These are phyloP conservation scores for Drosophila kohkoa DNA, from an alignment of 1,140 invertebrate species.

Conservation along the genomic window DNA sequence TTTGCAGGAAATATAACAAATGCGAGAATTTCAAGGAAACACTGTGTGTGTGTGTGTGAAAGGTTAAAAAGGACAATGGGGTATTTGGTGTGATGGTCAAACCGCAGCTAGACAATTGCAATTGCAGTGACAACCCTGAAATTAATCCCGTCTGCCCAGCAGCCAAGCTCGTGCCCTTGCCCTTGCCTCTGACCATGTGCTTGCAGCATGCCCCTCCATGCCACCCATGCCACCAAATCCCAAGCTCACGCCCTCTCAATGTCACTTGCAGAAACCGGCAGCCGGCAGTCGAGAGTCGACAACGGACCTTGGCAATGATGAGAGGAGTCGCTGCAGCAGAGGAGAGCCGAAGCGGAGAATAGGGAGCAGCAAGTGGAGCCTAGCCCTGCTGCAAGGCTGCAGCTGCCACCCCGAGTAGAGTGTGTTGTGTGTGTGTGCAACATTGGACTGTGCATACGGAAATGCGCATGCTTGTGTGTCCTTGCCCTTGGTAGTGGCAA, in stretches of 20 bases:
- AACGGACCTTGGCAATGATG: conserved; percentile 66
- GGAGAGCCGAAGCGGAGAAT: background rate
- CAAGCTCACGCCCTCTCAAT: conserved; percentile 47
- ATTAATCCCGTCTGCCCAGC: conserved; percentile 45
- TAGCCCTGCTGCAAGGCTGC: conserved; percentile 32
- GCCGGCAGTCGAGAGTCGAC: conserved; percentile 5
- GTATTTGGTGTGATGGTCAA: conserved; percentile 19
- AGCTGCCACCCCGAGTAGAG: conserved; percentile 1
- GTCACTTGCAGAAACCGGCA: conserved; percentile 56
- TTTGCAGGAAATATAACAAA: background rate
- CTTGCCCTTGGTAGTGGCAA: conserved; percentile 74
- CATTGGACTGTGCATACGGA: conserved; percentile 54
- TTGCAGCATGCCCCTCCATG: background rate
- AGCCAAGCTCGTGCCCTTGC: conserved; percentile 10
- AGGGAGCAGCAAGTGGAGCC: conserved; percentile 5
- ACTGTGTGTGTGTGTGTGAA: background rate
- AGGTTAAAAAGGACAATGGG: conserved; percentile 22
- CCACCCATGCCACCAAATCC: background rate
- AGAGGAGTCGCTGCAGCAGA: conserved; percentile 8
- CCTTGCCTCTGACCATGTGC: conserved; percentile 4
- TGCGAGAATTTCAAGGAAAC: background rate
- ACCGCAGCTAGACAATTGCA: conserved; percentile 23
- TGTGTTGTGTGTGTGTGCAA: conserved; percentile 44
- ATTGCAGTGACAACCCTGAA: conserved; percentile 56
- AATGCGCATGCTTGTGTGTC: conserved; percentile 83